Evolutionary conservation across 2,888 invertebrate genomes (phyloP), one percentile per base, ranked within the genome.

Genomic region (Oscheius sp.): DNA sequence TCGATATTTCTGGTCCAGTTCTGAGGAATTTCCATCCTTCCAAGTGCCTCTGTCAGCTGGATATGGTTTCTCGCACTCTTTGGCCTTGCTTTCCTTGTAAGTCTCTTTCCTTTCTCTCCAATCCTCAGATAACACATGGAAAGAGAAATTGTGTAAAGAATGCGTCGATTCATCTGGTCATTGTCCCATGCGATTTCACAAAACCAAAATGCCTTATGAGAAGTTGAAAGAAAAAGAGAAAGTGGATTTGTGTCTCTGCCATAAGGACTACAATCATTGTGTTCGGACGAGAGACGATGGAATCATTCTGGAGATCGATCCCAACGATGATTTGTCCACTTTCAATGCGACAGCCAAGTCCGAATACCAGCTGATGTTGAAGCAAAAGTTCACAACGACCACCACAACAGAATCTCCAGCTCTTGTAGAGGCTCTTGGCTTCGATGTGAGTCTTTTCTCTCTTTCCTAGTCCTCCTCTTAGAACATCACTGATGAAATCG

Each of bases 1-100:
- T 81, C 46, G 71, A 72, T 10, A 52, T 71, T 2, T 46, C 58
- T n/a, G 72, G 68, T 17, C 50, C 70, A 4, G 45, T 64, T 29
- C 27, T 63, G 29, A 55, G 70, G 67, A 82, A 79, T 29, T 78
- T 83, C 39, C 73, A 76, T 37, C 80, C 79, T 1, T 74, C 78
- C 0, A 71, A 75, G 46, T 85, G 85, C 64, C 68, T 85, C 10
- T 85, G 85, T 61, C 86, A 85, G 52, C 58, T 85, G 17, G 85
- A 85, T 65, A 80, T 73, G 57, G 73, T 78, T n/a, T 80, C 83
- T 1, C 82, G 82, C 27, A 79, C 82, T 12, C 48, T 85, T 2
- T 85, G 85, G 85, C 85, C 85, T 0, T 85, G 85, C 65, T 85
- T 85, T 76, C 85, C 85, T 33, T 85, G 85, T 85, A 45, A 79